Evolutionary conservation across 2,797 vertebrate genomes (phyloP).

Genomic region (Leuciscus waleckii): DNA sequence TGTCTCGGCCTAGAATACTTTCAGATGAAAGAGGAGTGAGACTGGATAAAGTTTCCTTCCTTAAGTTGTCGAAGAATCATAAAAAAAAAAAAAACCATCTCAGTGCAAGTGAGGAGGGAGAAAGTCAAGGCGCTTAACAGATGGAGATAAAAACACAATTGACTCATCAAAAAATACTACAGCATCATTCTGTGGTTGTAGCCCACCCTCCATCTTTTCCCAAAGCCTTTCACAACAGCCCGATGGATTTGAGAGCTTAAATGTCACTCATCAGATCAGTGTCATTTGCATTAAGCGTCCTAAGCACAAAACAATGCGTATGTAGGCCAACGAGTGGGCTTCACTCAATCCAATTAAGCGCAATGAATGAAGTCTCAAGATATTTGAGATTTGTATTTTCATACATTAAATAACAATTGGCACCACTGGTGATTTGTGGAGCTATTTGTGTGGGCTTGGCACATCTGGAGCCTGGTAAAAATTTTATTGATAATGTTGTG

Average conservation of each 20-base stretch:
- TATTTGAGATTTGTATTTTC: slow-evolving; percentile 70
- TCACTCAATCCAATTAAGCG: slow-evolving; percentile 78
- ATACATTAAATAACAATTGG: slow-evolving; percentile 57
- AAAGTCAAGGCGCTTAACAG: slow-evolving; percentile 45
- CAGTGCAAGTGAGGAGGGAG: slow-evolving; percentile 59
- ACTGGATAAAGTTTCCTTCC: slow-evolving; percentile 49
- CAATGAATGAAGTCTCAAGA: slow-evolving; percentile 73
- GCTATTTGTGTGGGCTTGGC: slow-evolving; percentile 52
- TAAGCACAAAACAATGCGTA: slow-evolving; percentile 77
- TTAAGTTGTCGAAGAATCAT: slow-evolving; percentile 70
- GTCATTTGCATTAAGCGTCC: slow-evolving; percentile 77
- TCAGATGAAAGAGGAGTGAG: slow-evolving; percentile 42
- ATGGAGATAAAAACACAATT: slow-evolving; percentile 72
- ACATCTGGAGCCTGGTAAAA: slow-evolving; percentile 43
- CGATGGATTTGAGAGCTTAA: slow-evolving; percentile 78
- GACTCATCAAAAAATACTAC: slow-evolving; percentile 70
- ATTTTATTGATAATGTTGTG: slow-evolving; percentile 37
- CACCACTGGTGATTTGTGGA: slow-evolving; percentile 34
- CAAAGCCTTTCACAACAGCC: slow-evolving; percentile 65
- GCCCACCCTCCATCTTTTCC: slow-evolving; percentile 20
- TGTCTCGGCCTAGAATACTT: slow-evolving; percentile 68
- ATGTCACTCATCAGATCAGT: slow-evolving; percentile 80
- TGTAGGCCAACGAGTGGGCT: slow-evolving; percentile 79
- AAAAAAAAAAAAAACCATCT: slow-evolving; percentile 65
- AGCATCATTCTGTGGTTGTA: slow-evolving; percentile 70